Conservation (phyloP, 2,888 invertebrate species). For the Polia nebulosa region DNA sequence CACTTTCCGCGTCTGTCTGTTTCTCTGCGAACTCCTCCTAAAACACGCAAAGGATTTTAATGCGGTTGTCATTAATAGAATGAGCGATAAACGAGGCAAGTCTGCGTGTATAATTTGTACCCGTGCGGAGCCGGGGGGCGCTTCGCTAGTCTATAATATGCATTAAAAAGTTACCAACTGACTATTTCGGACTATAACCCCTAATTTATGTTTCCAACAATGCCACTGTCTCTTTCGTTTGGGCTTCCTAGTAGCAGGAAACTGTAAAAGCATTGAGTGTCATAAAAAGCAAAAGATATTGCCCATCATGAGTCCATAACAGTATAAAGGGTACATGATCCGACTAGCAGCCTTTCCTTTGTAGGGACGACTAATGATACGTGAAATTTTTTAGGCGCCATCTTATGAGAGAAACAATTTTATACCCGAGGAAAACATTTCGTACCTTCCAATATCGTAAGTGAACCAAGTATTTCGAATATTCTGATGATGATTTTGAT, state of each 20-base stretch:
- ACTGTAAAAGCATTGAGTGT: conserved; percentile 10
- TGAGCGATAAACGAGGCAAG: no score
- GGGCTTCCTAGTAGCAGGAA: background rate
- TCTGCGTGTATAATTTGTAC: no score
- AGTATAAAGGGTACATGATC: conserved; percentile 30
- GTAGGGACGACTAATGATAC: conserved; percentile 37
- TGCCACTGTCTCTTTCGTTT: no score
- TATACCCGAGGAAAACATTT: conserved; percentile 17
- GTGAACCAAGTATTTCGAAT: background rate
- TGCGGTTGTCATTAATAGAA: no score
- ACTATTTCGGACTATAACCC: no score
- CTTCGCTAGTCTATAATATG: no score
- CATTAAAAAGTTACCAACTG: no score
- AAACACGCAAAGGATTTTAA: no score
- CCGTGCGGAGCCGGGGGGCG: no score
- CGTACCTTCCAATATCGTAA: conserved; percentile 18
- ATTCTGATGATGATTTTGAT: conserved; percentile 1
- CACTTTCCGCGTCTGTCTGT: no score
- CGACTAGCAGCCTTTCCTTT: conserved; percentile 16
- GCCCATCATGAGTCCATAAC: conserved; percentile 17
- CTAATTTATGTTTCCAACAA: no score
- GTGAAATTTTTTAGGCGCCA: conserved; percentile 33
- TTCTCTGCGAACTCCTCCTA: no score
- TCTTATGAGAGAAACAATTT: conserved; percentile 11
- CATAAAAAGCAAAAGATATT: conserved; percentile 24